Evolutionary conservation across 2,113 vertebrate species (phyloP).

Genomic region (Tricholaema leucomelas): DNA sequence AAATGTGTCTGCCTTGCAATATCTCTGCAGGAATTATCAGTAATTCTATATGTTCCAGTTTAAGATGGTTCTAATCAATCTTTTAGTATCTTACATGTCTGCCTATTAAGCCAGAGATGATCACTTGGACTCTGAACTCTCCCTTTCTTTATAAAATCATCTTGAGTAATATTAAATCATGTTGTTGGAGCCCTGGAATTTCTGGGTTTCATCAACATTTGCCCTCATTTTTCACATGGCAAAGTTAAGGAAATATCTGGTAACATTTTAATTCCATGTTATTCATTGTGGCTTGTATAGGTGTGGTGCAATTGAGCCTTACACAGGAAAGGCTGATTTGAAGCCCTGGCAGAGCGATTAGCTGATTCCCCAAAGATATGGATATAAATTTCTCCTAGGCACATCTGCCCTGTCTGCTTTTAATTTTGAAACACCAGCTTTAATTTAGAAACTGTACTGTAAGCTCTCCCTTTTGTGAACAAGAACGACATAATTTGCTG

Average conservation of each 20-base stretch:
- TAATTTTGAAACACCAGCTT: conserved; percentile 79
- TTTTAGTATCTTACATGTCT: conserved; percentile 27
- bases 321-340: conserved; percentile 74
- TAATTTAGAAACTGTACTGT: conserved; percentile 73
- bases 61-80: conserved; percentile 42
- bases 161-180: conserved; percentile 44
- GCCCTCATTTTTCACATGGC: conserved; percentile 57
- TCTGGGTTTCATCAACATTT: conserved; percentile 48
- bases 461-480: conserved; percentile 74
- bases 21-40: conserved; percentile 57
- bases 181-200: conserved; percentile 30
- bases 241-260: conserved; percentile 68
- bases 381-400: conserved; percentile 69
- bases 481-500: conserved; percentile 78
- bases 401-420: conserved; percentile 83
- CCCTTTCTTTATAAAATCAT: conserved; percentile 44
- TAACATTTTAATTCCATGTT: conserved; percentile 70
- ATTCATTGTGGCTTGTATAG: conserved; percentile 65
- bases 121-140: conserved; percentile 29
- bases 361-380: conserved; percentile 77
- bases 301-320: conserved; percentile 68
- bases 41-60: conserved; percentile 40
- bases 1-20: conserved; percentile 6
- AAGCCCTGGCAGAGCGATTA: conserved; percentile 74
- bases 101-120: conserved; percentile 16